Conservation (phyloP, 2,113 vertebrate species). For the Lycaon pictus region DNA sequence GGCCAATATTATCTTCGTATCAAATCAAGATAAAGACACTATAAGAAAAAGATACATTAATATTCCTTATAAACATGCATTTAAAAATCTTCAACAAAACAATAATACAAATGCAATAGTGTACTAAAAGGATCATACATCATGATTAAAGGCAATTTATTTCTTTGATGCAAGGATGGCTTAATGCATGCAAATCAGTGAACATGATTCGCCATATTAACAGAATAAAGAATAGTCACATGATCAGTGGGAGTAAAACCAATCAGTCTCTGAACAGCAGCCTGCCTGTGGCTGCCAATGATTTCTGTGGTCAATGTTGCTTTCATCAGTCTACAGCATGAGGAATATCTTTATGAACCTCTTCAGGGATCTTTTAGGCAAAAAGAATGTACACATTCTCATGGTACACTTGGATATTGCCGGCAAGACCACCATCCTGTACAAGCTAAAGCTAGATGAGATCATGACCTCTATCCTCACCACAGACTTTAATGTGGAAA, state of each 20-base stretch:
- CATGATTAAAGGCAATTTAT: not conserved
- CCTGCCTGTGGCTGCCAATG: conserved; percentile 54
- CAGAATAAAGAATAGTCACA: no score
- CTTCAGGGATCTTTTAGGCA: conserved; percentile 95
- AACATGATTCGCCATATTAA: no score
- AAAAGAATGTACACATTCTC: conserved; percentile 99
- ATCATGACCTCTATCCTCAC: conserved; percentile 99
- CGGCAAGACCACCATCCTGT: conserved; percentile 96
- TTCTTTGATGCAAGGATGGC: no score
- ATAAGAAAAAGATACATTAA: not conserved
- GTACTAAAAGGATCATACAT: not conserved
- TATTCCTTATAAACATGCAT: not conserved
- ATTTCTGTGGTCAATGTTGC: conserved; percentile 85
- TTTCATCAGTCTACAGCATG: conserved; percentile 87
- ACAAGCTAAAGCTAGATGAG: conserved; percentile 98
- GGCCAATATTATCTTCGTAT: not conserved
- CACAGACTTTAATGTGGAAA: conserved; percentile 99
- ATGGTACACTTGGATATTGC: conserved; percentile 99
- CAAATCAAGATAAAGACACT: not conserved
- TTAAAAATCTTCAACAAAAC: not conserved
- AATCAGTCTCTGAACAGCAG: not conserved
- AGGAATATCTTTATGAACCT: conserved; percentile 93
- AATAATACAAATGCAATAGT: not conserved
- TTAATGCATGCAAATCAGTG: no score
- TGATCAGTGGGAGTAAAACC: no score